Base-by-base conservation (phyloP, 1,140 invertebrate genomes). In the Calycopis cecrops region DNA sequence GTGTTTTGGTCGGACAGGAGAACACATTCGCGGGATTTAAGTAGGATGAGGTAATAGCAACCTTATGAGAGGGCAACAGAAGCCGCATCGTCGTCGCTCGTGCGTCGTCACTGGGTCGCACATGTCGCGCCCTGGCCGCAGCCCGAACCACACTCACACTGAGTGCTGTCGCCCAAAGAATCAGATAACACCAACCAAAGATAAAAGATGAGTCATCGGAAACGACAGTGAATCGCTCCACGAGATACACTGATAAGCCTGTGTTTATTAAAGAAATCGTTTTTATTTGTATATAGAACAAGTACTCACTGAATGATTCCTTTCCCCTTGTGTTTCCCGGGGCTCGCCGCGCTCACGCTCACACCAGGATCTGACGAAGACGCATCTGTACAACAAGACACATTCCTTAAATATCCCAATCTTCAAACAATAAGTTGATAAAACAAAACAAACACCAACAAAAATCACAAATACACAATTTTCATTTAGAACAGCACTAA, bases 271-370 rank as follows among this genome's bases (percentile, higher is more conserved):
- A 47, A 21, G 35, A 56, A 52, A 56, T 48, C 17, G 40, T 28
- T 21, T 18, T 44, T 14, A 40, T 52, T n/a, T 18, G 9, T 28
- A 9, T 33, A 34, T 42, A 28, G 6, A 28, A 28, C 21, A 6
- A 12, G 34, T 37, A 67, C 65, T 67, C 48, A 67, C 65, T 59
- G 65, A 48, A 69, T 62, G 28, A 65, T 68, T 14, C 66, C 66
- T 52, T 62, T 65, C 8, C 38, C 14, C 28, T 93, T 91, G 74
- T 95, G 95, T 81, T 94, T 95, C 44, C 94, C 93, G 16, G 93
- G 93, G 59, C 93, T 94, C 59, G 91, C 79, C 9, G 71, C 82
- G 52, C 69, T 83, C 38, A 74, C 74, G 52, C 63, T 80, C 47
- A 74, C 77, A 38, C 69, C 79, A 14, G 80, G 75, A 50, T 82